Conservation (phyloP, 1,140 invertebrate species). For the Trachelipus rathkii region DNA sequence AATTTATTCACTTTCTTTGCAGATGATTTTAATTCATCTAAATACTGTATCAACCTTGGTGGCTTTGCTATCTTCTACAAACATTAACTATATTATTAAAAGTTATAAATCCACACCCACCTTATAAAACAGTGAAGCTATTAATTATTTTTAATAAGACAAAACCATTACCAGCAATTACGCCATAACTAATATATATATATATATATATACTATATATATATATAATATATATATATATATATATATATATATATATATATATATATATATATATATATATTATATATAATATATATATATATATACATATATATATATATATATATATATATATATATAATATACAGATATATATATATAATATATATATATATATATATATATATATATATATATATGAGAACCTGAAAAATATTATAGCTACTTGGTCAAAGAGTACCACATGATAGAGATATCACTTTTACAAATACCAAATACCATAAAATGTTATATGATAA, state of each 20-base stretch:
- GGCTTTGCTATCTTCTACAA: not conserved
- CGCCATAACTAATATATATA: not conserved
- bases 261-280: not conserved
- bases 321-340: not conserved
- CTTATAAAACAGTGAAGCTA: not conserved
- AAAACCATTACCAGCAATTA: conserved; percentile 10
- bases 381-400: not conserved
- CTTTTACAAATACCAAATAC: no score
- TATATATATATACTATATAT: not conserved
- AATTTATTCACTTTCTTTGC: not conserved
- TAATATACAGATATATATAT: not conserved
- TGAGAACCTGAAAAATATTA: no score
- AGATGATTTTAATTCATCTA: not conserved
- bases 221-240: not conserved
- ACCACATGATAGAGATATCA: no score
- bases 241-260: no score
- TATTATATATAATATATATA: not conserved
- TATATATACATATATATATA: not conserved
- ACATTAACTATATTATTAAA: not conserved
- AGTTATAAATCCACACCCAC: conserved; percentile 3
- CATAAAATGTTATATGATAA: no score
- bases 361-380: not conserved
- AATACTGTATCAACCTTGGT: conserved; percentile 2
- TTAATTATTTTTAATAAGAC: not conserved
- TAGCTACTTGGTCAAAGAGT: not conserved